Percentiles rank a stretch among this genome's conserved stretches.
phyloP scores from a whole-genome alignment of 2,888 invertebrate genomes.

The Acrobasis suavella region DNA sequence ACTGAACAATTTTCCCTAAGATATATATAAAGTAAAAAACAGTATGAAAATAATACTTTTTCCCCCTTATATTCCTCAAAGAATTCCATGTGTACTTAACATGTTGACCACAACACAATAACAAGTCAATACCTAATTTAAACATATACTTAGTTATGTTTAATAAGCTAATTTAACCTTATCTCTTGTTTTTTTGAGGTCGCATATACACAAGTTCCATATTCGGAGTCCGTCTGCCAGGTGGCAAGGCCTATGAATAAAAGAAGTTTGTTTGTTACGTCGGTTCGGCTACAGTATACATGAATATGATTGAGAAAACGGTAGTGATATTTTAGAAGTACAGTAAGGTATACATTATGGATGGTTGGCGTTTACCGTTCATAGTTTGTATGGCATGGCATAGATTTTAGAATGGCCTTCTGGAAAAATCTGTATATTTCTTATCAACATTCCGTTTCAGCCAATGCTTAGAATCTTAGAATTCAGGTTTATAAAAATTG shows the following conservation, averaged over 20 bases:
- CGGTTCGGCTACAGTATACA: background rate
- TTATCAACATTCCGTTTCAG: too few relatives aligned
- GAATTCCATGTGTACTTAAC: too few relatives aligned
- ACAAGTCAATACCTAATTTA: background rate
- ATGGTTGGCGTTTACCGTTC: conserved; percentile 3
- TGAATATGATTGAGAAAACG: conserved; percentile 15
- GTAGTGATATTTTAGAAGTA: conserved; percentile 8
- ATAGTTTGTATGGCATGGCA: background rate
- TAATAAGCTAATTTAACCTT: conserved; percentile 1
- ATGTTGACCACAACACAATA: background rate
- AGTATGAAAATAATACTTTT: too few relatives aligned
- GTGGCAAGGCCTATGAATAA: conserved; percentile 18
- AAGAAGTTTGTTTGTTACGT: conserved; percentile 13
- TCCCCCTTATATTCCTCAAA: too few relatives aligned
- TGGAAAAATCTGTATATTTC: too few relatives aligned
- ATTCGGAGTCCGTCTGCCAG: conserved; percentile 15
- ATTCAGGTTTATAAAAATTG: too few relatives aligned
- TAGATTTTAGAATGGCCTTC: too few relatives aligned
- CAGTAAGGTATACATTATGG: conserved; percentile 11
- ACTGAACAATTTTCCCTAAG: too few relatives aligned
- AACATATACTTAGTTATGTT: background rate
- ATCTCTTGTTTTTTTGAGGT: conserved; percentile 6
- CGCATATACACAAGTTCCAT: background rate
- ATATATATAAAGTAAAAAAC: too few relatives aligned
- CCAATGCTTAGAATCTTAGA: too few relatives aligned